phyloP scores from a whole-genome alignment of 1,140 invertebrate genomes.

The Geopemphigus sp. region DNA sequence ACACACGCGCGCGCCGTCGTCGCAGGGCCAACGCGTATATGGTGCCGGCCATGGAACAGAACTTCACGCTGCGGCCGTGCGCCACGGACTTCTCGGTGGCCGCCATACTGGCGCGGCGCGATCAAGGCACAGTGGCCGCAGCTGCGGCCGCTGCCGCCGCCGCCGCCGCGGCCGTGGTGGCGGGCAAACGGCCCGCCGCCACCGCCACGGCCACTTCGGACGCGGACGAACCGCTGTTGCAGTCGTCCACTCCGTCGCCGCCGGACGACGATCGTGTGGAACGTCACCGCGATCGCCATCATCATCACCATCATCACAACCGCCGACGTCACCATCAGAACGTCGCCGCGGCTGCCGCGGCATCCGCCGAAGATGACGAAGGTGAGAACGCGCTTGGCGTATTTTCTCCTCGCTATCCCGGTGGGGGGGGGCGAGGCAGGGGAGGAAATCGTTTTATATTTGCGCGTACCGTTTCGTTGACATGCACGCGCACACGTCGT shows the following conservation, averaged over 20 bases:
- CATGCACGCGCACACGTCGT: too few relatives aligned
- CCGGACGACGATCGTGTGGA: not conserved
- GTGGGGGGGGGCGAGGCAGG: too few relatives aligned
- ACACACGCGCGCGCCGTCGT: not conserved
- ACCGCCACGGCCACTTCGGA: not conserved
- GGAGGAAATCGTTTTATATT: too few relatives aligned
- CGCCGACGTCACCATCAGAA: slow-evolving; percentile 1
- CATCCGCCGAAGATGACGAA: not conserved
- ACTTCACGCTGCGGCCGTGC: slow-evolving; percentile 53
- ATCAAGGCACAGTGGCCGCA: slow-evolving; percentile 8
- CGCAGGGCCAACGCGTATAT: not conserved
- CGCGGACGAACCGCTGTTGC: not conserved
- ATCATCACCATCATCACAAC: slow-evolving; percentile 53
- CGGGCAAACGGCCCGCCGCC: slow-evolving; percentile 75
- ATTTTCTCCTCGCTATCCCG: too few relatives aligned
- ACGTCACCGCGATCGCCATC: not conserved
- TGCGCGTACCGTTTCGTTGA: too few relatives aligned
- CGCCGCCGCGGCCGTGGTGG: slow-evolving; percentile 61
- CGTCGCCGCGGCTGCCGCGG: not conserved
- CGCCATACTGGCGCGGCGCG: slow-evolving; percentile 77
- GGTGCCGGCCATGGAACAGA: slow-evolving; percentile 50
- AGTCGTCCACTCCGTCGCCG: not conserved
- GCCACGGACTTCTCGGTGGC: slow-evolving; percentile 91
- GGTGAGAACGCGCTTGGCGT: slow-evolving; percentile 1
- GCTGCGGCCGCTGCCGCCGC: not conserved